Evolutionary conservation across 2,113 vertebrate species (phyloP), one percentile per base, ranked within the genome.

Genomic region (Spilogale gracilis): DNA sequence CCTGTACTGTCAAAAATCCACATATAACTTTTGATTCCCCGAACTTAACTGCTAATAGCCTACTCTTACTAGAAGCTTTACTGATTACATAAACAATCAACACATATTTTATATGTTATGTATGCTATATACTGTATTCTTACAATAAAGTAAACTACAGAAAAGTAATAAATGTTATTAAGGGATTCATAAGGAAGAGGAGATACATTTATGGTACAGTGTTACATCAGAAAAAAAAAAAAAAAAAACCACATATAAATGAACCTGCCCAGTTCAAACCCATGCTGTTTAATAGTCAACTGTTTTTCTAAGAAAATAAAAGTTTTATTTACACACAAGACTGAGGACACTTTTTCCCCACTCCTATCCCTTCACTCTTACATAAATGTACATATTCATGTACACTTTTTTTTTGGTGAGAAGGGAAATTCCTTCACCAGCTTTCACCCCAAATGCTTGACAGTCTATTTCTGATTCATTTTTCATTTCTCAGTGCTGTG

Each of bases 241-340:
- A 50, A 14, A 76, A 76, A 4, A 30, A 2, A 38, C 38, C 11
- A 12, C 69, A 17, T 50, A 1, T 17, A 78, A 78, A 25, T 30
- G 74, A 78, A 17, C 74, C 74, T 78, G 25, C 25, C 48, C 6
- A 30, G 25, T 27, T 30, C 45, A 78, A 30, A 78, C 25, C 25
- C 45, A 78, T 78, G 74, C 45, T 78, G 25, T 76, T 50, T 14
- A 50, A 78, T 9, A 50, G 74, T 78, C 45, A 30, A 50, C 45
- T 78, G 45, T 48, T 50, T 89, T 98, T 98, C 97, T 95, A 50
- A 92, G 92, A 98, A 90, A 98, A 97, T 88, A 38, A 87, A 97
- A 58, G 76, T 89, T 96, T 97, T 97, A 95, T 98, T 81, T 95
- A 50, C 38, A 95, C 63, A 79, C 71, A 95, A 76, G 56, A 60